Evolutionary conservation across 2,888 invertebrate genomes (phyloP), one percentile per base, ranked within the genome.

Genomic region (Aphrophora alni): DNA sequence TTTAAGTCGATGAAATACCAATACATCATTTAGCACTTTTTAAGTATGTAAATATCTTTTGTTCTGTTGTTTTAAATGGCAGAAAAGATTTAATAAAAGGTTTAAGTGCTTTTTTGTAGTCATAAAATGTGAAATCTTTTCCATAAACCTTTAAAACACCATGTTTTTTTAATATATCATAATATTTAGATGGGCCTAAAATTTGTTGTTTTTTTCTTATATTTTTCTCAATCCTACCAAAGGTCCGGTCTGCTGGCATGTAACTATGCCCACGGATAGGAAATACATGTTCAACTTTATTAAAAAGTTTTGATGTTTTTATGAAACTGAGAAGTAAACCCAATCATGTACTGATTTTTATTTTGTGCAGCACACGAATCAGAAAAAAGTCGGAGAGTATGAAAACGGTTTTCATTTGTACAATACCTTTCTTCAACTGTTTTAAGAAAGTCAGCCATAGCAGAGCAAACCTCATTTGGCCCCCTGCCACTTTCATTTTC

Each of bases 221-320:
- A 24, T 27, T 14, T 51, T 78, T 73, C 59, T 78, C 72, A 73
- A 27, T 73, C 2, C 78, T 26, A 17, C 78, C 78, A 73, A 78
- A 78, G 4, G 73, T 73, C 21, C 59, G 10, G 69, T 80, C 75
- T 24, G 80, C 75, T 38, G 80, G 80, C 80, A 80, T 80, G 26
- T 75, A 80, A 38, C 80, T 80, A 17, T 79, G 79, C 28, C 80
- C 80, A 27, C 80, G 68, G 33, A 80, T 80, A 3, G 70, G 80
- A n/a, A 80, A 80, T 33, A 12, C n/a, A 27, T 75, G 74, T 21
- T 80, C 68, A 28, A 74, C 17, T 4, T 33, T 2, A n/a, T 33
- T 75, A 75, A 80, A 80, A 75, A 17, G 69, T 26, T 70, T 80
- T 33, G 80, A 79, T 8, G 21, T 59, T 51, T 79, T 17, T 10